phyloP scores from a whole-genome alignment of 2,888 invertebrate species.

The Ptychoptera albimana region DNA sequence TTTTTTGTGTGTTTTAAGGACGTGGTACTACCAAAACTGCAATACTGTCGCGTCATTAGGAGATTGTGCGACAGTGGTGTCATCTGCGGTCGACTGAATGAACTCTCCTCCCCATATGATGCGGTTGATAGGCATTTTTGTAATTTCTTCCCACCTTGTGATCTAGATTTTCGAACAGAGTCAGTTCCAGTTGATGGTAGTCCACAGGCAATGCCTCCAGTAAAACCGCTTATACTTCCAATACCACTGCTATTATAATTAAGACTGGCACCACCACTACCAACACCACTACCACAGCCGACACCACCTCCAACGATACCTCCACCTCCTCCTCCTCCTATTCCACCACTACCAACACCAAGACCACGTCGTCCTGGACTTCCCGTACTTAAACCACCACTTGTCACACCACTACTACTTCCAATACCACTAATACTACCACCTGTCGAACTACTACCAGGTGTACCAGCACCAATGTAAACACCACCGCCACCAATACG shows the following conservation, averaged over 20 bases:
- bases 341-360: conserved; percentile 10
- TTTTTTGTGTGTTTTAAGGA: conserved; percentile 11
- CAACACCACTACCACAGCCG: conserved; percentile 12
- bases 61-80: conserved; percentile 36
- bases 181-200: conserved; percentile 24
- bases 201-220: conserved; percentile 16
- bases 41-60: conserved; percentile 79
- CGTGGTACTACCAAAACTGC: conserved; percentile 79
- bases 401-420: conserved; percentile 7
- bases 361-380: conserved; percentile 9
- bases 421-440: conserved; percentile 11
- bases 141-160: conserved; percentile 90
- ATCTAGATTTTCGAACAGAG: conserved; percentile 70
- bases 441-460: conserved; percentile 12
- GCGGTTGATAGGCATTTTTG: conserved; percentile 84
- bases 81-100: conserved; percentile 24
- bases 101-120: conserved; percentile 56
- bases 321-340: conserved; percentile 11
- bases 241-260: conserved; percentile 11
- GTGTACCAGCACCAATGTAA: conserved; percentile 11
- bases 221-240: conserved; percentile 13
- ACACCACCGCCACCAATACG: conserved; percentile 5
- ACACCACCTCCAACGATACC: conserved; percentile 5
- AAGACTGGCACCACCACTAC: conserved; percentile 6
- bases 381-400: conserved; percentile 10